Base-by-base conservation (phyloP, 2,113 vertebrate species). In the Nycticebus coucang region DNA sequence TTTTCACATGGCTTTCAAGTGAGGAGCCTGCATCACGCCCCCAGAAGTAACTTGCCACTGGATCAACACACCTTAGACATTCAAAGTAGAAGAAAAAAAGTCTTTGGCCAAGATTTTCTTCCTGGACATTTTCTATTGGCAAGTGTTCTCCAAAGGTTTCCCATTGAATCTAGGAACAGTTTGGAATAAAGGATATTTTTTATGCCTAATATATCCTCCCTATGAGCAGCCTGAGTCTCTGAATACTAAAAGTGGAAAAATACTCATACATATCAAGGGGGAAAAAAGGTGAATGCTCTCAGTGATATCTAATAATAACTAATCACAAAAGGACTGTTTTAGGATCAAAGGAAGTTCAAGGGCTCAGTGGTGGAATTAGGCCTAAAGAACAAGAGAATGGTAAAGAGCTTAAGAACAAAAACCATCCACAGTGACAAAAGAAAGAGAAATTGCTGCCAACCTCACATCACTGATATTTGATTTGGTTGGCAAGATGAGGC, bases 1-100 rank as follows among this genome's bases (percentile, higher is more conserved):
- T 85, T 96, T 84, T 55, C 28, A 59, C n/a, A 89, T 84, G 71
- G 50, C 4, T 94, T 91, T 95, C 83, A 68, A 87, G 28, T 69
- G 59, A 84, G 75, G 35, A 60, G n/a, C 28, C 72, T 28, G 68
- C 4, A 19, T 9, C 11, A 21, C 13, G 1, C 13, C 28, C 59
- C 53, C 11, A 53, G 24, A 59, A 83, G 50, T 79, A 68, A 71
- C 66, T 69, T 87, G 35, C 55, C 80, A 87, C 2, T 81, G 81
- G 18, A 64, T 82, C 69, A 92, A 68, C 11, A 62, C 72, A 22
- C 75, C 28, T 26, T 92, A 60, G 45, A 17, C 50, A 75, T 89
- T 66, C 35, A 12, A 85, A 74, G 14, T 24, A 78, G 57, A 1
- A 62, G 33, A 12, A 57, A 62, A 37, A 81, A 74, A 8, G 33